Evolutionary conservation across 2,113 vertebrate species (phyloP).

Genomic region (Tetrax tetrax): DNA sequence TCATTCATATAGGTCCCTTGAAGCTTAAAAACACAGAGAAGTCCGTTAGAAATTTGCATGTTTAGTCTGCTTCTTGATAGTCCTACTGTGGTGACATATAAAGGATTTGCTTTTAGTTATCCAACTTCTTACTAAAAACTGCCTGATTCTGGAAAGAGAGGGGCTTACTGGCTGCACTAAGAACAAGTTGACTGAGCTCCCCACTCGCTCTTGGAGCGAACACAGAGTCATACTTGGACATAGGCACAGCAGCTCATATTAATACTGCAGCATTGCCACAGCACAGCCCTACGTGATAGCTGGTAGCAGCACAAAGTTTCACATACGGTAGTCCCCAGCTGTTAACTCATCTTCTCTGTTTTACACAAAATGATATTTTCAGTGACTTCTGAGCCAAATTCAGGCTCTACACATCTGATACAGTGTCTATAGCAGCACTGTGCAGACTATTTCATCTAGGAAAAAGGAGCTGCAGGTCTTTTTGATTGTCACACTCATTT

Average conservation of each 20-base stretch:
- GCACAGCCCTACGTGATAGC: not conserved
- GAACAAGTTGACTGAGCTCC: not conserved
- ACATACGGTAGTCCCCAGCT: not conserved
- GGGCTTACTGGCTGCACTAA: not conserved
- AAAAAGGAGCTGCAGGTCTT: not conserved
- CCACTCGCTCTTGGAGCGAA: not conserved
- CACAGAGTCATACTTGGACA: not conserved
- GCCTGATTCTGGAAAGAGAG: not conserved
- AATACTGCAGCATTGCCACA: not conserved
- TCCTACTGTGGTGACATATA: not conserved
- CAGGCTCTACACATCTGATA: not conserved
- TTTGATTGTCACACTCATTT: not conserved
- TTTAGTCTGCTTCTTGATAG: not conserved
- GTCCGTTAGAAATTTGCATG: not conserved
- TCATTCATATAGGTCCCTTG: not conserved
- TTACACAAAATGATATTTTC: not conserved
- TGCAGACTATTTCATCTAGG: not conserved
- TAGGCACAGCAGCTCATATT: not conserved
- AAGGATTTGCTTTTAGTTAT: not conserved
- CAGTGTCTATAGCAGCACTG: not conserved
- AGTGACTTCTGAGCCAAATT: not conserved
- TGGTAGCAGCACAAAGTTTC: not conserved
- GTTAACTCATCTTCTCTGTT: not conserved
- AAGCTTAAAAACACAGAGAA: not conserved
- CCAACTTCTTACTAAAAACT: not conserved